Evolutionary conservation across 2,888 invertebrate genomes (phyloP).

Genomic region (Eilema caniola): DNA sequence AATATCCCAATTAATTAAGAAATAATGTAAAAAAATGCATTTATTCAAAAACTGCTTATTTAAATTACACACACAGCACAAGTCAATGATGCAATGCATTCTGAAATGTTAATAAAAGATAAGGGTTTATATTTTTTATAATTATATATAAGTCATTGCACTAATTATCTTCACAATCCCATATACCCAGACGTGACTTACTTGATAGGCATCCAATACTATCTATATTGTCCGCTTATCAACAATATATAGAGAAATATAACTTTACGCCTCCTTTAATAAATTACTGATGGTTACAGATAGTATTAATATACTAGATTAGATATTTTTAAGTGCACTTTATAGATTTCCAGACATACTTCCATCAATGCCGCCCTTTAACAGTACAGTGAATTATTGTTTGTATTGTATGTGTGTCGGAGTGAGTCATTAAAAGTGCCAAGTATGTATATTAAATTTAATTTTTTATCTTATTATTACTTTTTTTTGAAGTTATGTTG

Average conservation of each 20-base stretch:
- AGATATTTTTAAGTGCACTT: constrained; percentile 5
- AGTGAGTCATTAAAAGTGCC: not conserved
- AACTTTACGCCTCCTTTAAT: constrained; percentile 5
- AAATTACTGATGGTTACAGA: constrained; percentile 6
- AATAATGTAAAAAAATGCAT: too few species aligned
- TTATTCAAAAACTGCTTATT: too few species aligned
- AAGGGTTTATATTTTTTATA: not conserved
- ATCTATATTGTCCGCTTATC: constrained; percentile 6
- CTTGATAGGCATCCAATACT: not conserved
- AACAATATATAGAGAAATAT: not conserved
- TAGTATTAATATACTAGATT: not conserved
- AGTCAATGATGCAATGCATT: not conserved
- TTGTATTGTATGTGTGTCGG: too few species aligned
- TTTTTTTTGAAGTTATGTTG: too few species aligned
- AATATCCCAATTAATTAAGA: too few species aligned
- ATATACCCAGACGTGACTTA: not conserved
- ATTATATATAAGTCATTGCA: not conserved
- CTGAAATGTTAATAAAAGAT: not conserved
- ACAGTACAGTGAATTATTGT: not conserved
- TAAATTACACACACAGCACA: too few species aligned
- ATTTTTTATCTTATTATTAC: too few species aligned
- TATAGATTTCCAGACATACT: not conserved
- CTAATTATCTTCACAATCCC: not conserved
- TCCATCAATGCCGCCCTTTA: not conserved
- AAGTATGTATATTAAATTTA: not conserved